phyloP scores from a whole-genome alignment of 53 echinoderm and acorn worm genomes.

The Zoroaster sp. region DNA sequence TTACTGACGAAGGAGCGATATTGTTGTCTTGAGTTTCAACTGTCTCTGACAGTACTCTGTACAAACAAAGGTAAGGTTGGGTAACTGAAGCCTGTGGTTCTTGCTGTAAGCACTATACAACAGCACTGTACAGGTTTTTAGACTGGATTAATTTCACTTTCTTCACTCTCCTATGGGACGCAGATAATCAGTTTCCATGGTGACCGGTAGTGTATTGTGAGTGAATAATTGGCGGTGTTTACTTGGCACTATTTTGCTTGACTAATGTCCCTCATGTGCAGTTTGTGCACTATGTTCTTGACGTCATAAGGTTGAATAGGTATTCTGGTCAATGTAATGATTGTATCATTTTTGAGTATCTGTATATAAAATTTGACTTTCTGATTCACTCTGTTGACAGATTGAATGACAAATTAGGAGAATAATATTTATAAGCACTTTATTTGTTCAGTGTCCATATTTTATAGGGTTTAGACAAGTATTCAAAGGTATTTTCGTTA shows the following conservation, averaged over 20 bases:
- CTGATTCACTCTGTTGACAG: too few species aligned
- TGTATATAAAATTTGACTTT: too few species aligned
- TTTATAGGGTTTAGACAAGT: too few species aligned
- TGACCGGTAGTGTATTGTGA: constrained; percentile 34
- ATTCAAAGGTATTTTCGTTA: too few species aligned
- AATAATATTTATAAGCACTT: too few species aligned
- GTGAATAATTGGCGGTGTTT: constrained; percentile 22
- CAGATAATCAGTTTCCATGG: constrained; percentile 39
- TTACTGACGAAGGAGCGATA: constrained; percentile 27
- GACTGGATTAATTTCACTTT: constrained; percentile 41
- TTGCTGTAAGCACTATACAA: constrained; percentile 1
- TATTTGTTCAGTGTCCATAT: too few species aligned
- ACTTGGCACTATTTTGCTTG: not conserved
- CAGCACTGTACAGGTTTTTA: not conserved
- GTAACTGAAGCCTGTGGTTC: constrained; percentile 26
- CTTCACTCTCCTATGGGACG: not conserved
- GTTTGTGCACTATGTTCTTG: not conserved
- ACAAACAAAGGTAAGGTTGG: constrained; percentile 20
- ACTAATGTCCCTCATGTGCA: not conserved
- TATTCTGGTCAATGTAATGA: not conserved
- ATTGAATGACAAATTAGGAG: too few species aligned
- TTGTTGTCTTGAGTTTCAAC: constrained; percentile 34
- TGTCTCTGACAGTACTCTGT: not conserved
- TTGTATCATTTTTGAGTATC: too few species aligned
- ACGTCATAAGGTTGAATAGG: not conserved